Conservation (phyloP, 2,113 vertebrate species). For the Piprites chloris region DNA sequence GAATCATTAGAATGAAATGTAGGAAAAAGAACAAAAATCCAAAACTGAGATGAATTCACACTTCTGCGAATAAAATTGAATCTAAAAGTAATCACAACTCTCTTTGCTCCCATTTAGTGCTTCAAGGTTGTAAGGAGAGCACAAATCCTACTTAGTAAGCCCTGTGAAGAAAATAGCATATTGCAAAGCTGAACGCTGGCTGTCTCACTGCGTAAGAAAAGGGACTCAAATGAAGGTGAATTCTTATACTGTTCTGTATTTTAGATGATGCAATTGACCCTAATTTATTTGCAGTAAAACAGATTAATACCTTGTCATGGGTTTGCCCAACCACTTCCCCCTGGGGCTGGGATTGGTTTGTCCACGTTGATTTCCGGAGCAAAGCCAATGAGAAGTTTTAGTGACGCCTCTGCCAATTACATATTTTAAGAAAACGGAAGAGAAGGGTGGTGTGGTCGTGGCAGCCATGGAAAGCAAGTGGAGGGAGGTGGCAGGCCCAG, state of each 20-base stretch:
- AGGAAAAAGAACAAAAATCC: background rate
- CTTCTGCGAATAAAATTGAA: background rate
- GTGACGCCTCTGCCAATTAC: no score
- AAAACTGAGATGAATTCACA: background rate
- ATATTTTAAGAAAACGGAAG: no score
- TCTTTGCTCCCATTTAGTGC: background rate
- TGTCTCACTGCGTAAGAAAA: background rate
- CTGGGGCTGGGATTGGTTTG: no score
- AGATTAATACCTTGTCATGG: background rate
- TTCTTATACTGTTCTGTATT: background rate
- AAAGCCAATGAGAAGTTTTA: no score
- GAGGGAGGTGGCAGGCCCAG: no score
- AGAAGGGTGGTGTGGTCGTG: no score
- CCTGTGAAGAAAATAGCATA: background rate
- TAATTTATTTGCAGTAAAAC: background rate
- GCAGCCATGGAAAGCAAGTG: no score
- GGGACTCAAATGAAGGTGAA: background rate
- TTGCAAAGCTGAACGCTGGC: background rate
- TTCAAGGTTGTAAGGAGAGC: background rate
- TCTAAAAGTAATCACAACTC: background rate
- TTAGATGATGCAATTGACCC: background rate
- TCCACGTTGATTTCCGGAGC: no score
- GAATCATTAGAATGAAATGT: background rate
- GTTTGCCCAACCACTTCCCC: no score
- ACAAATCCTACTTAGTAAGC: background rate